Conservation (phyloP, 2,888 invertebrate genomes). For the Strigamia crassipes region DNA sequence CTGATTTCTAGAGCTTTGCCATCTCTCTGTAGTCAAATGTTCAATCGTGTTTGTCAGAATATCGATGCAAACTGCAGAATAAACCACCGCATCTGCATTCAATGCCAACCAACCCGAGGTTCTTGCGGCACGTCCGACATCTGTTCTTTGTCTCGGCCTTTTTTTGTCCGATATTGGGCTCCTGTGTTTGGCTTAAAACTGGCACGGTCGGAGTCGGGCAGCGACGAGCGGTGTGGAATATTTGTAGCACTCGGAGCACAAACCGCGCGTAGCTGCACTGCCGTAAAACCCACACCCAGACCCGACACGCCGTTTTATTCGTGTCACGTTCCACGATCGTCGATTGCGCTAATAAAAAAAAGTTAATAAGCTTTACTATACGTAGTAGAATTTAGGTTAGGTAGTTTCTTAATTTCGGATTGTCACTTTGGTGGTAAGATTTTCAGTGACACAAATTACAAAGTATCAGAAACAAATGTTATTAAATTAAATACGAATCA, state of each 20-base stretch:
- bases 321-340: slow-evolving; percentile 88
- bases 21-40: slow-evolving; percentile 98
- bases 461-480: too few species aligned
- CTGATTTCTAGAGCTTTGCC: slow-evolving; percentile 96
- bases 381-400: too few species aligned
- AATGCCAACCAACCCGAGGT: slow-evolving; percentile 99
- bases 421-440: not conserved
- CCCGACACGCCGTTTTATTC: slow-evolving; percentile 86
- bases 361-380: not conserved
- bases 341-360: not conserved
- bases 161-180: slow-evolving; percentile 49
- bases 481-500: too few species aligned
- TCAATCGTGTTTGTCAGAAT: slow-evolving; percentile 99
- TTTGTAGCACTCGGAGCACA: slow-evolving; percentile 99
- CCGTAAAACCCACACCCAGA: slow-evolving; percentile 99
- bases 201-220: slow-evolving; percentile 58
- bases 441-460: too few species aligned
- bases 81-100: slow-evolving; percentile 98
- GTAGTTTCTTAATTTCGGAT: not conserved
- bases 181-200: slow-evolving; percentile 51
- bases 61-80: slow-evolving; percentile 97
- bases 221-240: slow-evolving; percentile 65
- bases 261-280: slow-evolving; percentile 94
- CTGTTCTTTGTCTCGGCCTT: slow-evolving; percentile 92
- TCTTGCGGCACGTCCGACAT: slow-evolving; percentile 97